Evolutionary conservation across 1,140 invertebrate genomes (phyloP).

Genomic region (Oncopodura yosiiana): DNA sequence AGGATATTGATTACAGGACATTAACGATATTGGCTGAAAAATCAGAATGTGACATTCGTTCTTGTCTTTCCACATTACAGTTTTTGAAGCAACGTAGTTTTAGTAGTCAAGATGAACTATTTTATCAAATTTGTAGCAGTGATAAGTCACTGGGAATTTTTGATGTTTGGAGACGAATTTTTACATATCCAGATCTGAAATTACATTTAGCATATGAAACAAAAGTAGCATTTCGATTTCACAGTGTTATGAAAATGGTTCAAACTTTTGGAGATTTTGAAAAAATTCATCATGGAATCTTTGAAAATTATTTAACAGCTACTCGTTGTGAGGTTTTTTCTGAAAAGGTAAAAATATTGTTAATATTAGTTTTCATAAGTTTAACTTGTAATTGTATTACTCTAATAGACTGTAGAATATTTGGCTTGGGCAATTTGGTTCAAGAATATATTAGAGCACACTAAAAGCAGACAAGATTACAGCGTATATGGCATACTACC

Average conservation of each 20-base stretch:
- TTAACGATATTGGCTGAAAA: slow-evolving; percentile 67
- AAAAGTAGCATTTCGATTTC: slow-evolving; percentile 32
- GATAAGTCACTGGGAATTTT: slow-evolving; percentile 13
- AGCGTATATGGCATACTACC: slow-evolving; percentile 63
- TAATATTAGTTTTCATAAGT: background rate
- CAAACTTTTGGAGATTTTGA: slow-evolving; percentile 68
- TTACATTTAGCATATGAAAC: no score
- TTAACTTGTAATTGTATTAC: background rate
- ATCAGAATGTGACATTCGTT: slow-evolving; percentile 71
- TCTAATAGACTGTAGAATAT: slow-evolving; percentile 46
- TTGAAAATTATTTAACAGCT: slow-evolving; percentile 72
- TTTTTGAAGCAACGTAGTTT: slow-evolving; percentile 47
- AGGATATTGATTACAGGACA: slow-evolving; percentile 58
- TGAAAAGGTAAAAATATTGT: slow-evolving; percentile 52
- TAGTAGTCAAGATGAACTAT: slow-evolving; percentile 11
- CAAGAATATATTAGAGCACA: slow-evolving; percentile 57
- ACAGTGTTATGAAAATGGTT: slow-evolving; percentile 55
- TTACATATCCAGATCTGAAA: no score
- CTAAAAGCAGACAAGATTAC: slow-evolving; percentile 64
- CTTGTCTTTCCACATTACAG: slow-evolving; percentile 74
- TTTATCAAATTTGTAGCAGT: slow-evolving; percentile 14
- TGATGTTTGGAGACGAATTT: slow-evolving; percentile 9
- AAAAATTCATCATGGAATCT: slow-evolving; percentile 57
- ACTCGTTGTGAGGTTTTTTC: slow-evolving; percentile 57
- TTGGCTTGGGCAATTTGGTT: slow-evolving; percentile 69